Conservation (phyloP, 2,113 vertebrate genomes). For the Xyliphius kryptos region DNA sequence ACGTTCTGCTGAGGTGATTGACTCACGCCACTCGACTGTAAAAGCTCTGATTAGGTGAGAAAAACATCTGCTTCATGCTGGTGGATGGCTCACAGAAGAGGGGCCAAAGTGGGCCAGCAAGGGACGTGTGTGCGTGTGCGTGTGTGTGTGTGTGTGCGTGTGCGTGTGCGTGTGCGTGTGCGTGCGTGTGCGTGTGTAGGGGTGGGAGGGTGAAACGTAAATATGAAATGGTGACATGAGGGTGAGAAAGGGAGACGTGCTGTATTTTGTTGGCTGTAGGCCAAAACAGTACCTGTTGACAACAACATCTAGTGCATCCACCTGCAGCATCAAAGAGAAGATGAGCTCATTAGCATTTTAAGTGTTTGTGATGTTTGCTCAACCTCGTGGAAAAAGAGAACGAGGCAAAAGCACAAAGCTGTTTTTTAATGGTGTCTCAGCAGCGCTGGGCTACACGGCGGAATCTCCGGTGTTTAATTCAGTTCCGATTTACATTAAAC, state of each 20-base stretch:
- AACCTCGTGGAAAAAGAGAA: constrained; percentile 4
- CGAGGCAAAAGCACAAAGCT: background rate
- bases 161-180: no score
- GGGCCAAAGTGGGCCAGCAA: constrained; percentile 12
- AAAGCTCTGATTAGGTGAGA: constrained; percentile 36
- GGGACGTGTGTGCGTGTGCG: background rate
- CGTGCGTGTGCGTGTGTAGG: no score
- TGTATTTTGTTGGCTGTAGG: constrained; percentile 6
- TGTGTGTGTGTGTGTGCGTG: no score
- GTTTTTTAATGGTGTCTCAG: background rate
- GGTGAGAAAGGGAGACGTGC: background rate
- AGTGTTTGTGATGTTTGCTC: constrained; percentile 14
- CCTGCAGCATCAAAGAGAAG: constrained; percentile 12
- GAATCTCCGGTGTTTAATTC: background rate
- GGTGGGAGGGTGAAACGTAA: constrained; percentile 4
- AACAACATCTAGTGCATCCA: background rate
- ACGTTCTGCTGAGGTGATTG: constrained; percentile 44
- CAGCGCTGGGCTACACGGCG: background rate
- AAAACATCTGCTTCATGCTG: constrained; percentile 10
- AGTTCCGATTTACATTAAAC: background rate
- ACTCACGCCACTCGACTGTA: constrained; percentile 39
- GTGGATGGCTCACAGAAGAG: constrained; percentile 9
- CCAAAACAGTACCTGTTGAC: constrained; percentile 21
- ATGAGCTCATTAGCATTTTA: constrained; percentile 17
- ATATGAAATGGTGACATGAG: constrained; percentile 5